Evolutionary conservation across 1,140 invertebrate species (phyloP).

Genomic region (Eubasilissa regina): DNA sequence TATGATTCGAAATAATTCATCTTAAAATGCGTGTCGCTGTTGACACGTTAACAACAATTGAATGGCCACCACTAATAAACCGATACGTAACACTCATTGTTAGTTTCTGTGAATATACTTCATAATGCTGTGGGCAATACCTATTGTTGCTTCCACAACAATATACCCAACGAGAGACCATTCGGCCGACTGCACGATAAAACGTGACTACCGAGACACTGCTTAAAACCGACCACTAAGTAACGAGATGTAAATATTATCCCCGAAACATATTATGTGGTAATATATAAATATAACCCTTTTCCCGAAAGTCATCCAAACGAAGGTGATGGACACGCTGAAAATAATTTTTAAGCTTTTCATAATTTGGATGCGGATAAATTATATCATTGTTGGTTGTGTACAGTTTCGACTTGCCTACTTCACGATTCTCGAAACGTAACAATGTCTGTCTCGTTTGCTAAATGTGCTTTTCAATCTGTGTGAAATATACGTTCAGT

Average conservation of each 20-base stretch:
- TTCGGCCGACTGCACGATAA: slow-evolving; percentile 2
- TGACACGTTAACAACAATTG: slow-evolving; percentile 41
- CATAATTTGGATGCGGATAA: slow-evolving; percentile 18
- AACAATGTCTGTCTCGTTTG: neutral
- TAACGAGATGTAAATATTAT: neutral
- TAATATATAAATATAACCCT: neutral
- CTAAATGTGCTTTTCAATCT: neutral
- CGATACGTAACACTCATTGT: slow-evolving; percentile 38
- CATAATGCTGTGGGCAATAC: slow-evolving; percentile 34
- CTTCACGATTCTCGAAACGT: neutral
- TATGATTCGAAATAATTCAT: slow-evolving; percentile 35
- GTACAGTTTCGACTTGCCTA: slow-evolving; percentile 4
- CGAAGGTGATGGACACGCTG: too few species aligned
- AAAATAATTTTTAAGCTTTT: neutral
- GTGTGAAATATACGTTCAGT: slow-evolving; percentile 25
- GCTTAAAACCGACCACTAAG: neutral
- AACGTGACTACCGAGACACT: neutral
- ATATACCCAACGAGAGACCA: slow-evolving; percentile 25
- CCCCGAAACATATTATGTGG: neutral
- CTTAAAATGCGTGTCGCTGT: slow-evolving; percentile 34
- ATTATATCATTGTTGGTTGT: neutral
- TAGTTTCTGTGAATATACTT: slow-evolving; percentile 19
- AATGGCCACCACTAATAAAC: slow-evolving; percentile 21
- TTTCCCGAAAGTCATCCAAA: neutral
- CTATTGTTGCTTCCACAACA: slow-evolving; percentile 30